Evolutionary conservation across 2,888 invertebrate species (phyloP).

Genomic region (Pollenia angustigena): DNA sequence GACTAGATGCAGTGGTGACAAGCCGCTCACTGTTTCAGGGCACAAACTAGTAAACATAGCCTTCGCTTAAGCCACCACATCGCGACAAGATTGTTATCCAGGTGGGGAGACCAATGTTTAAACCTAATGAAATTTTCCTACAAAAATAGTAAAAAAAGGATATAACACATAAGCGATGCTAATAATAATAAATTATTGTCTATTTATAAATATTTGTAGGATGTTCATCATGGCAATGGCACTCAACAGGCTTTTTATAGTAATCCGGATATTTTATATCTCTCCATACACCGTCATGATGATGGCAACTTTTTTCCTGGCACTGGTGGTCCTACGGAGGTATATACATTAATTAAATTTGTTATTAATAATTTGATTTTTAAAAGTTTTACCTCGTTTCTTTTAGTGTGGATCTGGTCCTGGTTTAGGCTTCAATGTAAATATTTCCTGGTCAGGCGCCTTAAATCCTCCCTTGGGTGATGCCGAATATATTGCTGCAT

Average conservation of each 20-base stretch:
- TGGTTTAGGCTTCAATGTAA: slow-evolving; percentile 97
- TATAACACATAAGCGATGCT: no score
- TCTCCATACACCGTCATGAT: slow-evolving; percentile 99
- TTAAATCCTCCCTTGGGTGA: slow-evolving; percentile 96
- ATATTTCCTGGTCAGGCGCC: slow-evolving; percentile 97
- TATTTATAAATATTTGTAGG: slow-evolving; percentile 85
- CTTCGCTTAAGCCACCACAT: no score
- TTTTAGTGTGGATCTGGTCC: slow-evolving; percentile 93
- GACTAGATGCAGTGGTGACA: no score
- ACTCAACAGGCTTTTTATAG: slow-evolving; percentile 99
- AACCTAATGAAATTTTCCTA: no score
- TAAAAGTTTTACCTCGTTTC: not conserved
- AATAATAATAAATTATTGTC: not conserved
- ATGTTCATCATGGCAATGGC: slow-evolving; percentile 99
- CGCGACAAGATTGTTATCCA: no score
- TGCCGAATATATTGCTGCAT: slow-evolving; percentile 98
- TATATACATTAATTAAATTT: slow-evolving; percentile 75
- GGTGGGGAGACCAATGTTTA: no score
- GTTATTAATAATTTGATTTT: not conserved
- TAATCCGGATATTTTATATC: slow-evolving; percentile 96
- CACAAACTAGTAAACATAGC: no score
- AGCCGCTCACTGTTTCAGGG: no score
- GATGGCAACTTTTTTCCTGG: slow-evolving; percentile 99
- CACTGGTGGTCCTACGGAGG: slow-evolving; percentile 96
- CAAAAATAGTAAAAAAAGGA: no score